Percentiles rank a stretch among this genome's conserved stretches.
Evolutionary conservation across 1,140 invertebrate genomes (phyloP).

Genomic region (Aplysia californica): DNA sequence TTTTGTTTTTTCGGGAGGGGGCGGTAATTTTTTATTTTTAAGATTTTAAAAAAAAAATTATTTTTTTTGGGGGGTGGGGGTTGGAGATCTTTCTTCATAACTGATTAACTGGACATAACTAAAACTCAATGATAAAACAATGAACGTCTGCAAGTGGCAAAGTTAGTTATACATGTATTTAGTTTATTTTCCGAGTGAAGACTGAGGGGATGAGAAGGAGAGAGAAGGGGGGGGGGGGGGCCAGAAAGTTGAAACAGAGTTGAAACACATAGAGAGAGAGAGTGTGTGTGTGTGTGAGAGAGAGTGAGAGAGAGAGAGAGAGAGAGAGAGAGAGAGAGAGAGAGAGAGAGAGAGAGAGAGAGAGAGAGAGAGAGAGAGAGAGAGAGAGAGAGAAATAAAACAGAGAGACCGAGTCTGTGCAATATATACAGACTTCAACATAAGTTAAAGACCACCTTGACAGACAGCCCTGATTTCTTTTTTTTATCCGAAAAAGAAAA

Average conservation of each 20-base stretch:
- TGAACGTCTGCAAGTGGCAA: too few relatives aligned
- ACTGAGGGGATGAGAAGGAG: background rate
- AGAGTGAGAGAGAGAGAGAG: background rate
- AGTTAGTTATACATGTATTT: too few relatives aligned
- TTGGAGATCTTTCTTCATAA: background rate
- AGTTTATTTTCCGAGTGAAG: too few relatives aligned
- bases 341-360: background rate
- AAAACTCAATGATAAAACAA: background rate
- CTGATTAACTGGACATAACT: background rate
- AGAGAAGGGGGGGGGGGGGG: background rate
- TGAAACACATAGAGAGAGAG: background rate
- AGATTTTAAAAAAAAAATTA: background rate
- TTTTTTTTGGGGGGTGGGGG: background rate
- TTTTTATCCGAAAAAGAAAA: too few relatives aligned
- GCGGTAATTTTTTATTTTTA: too few relatives aligned
- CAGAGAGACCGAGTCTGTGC: too few relatives aligned
- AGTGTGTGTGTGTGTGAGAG: background rate
- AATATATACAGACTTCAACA: too few relatives aligned
- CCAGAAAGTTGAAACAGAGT: background rate
- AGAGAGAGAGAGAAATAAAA: too few relatives aligned
- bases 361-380: too few relatives aligned
- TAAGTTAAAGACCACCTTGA: too few relatives aligned
- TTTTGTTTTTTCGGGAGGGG: too few relatives aligned
- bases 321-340: background rate
- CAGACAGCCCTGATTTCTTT: too few relatives aligned